Conservation (phyloP, 2,113 vertebrate species). For the Catharus bicknelli region DNA sequence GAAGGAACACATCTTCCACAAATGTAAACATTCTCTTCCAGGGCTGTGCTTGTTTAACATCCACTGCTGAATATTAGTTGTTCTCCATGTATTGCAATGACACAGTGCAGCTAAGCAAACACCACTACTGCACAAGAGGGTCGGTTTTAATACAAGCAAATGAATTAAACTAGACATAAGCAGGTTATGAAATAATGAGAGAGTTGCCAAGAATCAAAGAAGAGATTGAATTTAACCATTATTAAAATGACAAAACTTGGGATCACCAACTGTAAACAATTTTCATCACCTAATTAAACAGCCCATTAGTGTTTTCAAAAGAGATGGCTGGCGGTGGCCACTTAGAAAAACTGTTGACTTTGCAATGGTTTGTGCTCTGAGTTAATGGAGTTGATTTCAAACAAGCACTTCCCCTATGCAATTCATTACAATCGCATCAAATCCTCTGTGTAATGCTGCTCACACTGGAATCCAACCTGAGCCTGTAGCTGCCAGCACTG, state of each 20-base stretch:
- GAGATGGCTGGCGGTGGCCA: conserved; percentile 59
- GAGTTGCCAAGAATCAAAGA: conserved; percentile 54
- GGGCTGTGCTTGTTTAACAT: neutral
- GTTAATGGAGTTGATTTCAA: conserved; percentile 71
- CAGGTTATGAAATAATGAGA: conserved; percentile 59
- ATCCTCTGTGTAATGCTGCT: neutral
- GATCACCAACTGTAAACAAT: conserved; percentile 73
- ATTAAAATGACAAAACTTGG: conserved; percentile 74
- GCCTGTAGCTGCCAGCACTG: neutral
- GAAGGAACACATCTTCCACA: neutral
- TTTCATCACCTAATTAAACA: conserved; percentile 76
- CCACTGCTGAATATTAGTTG: neutral
- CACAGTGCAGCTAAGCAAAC: conserved; percentile 53
- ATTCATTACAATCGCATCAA: conserved; percentile 35
- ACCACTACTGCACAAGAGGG: conserved; percentile 1
- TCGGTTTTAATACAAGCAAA: conserved; percentile 17
- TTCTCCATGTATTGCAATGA: neutral
- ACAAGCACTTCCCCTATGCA: conserved; percentile 46
- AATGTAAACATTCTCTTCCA: neutral
- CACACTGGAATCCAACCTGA: neutral
- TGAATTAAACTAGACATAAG: conserved; percentile 60
- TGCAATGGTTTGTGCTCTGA: conserved; percentile 67
- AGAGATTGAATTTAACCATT: conserved; percentile 70
- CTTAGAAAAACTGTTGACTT: conserved; percentile 70
- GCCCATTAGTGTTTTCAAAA: conserved; percentile 69